These are phyloP conservation scores for Rhinoptilus africanus DNA, from an alignment of 2,113 vertebrate species.

Conservation along the genomic window DNA sequence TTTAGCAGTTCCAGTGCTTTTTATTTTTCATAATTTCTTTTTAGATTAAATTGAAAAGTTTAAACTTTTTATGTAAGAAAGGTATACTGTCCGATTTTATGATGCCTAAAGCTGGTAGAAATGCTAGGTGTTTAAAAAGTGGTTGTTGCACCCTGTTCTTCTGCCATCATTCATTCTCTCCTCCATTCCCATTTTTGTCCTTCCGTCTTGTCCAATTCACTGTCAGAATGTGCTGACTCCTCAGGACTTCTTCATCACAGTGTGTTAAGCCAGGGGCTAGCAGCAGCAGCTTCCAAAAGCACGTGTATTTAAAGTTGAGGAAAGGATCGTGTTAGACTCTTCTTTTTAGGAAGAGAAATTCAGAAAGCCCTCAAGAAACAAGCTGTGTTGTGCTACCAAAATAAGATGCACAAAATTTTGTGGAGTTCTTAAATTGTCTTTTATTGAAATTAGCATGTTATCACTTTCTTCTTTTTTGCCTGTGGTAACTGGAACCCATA, in stretches of 20 bases:
- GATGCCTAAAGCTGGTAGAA: background rate
- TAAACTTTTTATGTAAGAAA: background rate
- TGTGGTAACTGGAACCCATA: background rate
- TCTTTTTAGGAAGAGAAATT: background rate
- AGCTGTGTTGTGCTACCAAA: background rate
- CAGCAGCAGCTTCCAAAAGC: constrained; percentile 34
- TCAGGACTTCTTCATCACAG: background rate
- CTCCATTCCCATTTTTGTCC: background rate
- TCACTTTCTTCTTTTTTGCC: background rate
- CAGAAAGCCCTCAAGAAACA: background rate
- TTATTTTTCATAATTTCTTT: background rate
- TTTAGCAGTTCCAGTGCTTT: background rate
- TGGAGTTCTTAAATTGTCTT: background rate
- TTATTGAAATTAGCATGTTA: background rate
- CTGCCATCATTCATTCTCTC: background rate
- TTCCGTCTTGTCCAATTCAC: constrained; percentile 22
- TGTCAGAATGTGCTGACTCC: constrained; percentile 45
- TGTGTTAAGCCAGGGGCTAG: constrained; percentile 51
- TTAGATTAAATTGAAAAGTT: background rate
- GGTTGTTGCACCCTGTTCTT: background rate
- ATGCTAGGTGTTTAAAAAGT: background rate
- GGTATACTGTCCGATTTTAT: background rate
- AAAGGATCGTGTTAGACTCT: background rate
- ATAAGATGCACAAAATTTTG: background rate
- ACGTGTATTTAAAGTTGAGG: background rate